Conservation (phyloP, 1,140 invertebrate genomes). For the Chrysoperla carnea region DNA sequence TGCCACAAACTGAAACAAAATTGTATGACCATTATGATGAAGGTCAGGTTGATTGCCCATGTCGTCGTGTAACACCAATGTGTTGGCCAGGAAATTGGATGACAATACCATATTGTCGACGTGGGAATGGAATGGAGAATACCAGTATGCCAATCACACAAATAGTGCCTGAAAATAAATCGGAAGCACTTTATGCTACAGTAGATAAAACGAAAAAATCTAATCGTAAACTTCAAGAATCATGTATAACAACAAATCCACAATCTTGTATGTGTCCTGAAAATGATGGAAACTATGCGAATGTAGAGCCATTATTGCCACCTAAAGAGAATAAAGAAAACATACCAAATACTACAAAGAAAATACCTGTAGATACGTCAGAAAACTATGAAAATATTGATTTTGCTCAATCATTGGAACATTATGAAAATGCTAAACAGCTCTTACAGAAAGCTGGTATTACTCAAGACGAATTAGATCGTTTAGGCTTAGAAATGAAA, state of each 20-base stretch:
- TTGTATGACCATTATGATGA: conserved; percentile 10
- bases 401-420: conserved; percentile 54
- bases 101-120: conserved; percentile 40
- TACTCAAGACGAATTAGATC: conserved; percentile 30
- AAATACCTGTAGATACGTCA: conserved; percentile 11
- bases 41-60: conserved; percentile 35
- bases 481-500: conserved; percentile 28
- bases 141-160: conserved; percentile 20
- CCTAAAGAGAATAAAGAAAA: conserved; percentile 10
- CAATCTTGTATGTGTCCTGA: conserved; percentile 3
- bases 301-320: conserved; percentile 30
- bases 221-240: conserved; percentile 21
- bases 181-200: conserved; percentile 45
- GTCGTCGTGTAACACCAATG: conserved; percentile 35
- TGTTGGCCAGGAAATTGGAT: conserved; percentile 46
- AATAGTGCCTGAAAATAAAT: conserved; percentile 4
- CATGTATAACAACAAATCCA: background rate
- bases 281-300: conserved; percentile 37
- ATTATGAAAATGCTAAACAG: conserved; percentile 62
- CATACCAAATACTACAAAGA: background rate
- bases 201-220: conserved; percentile 51
- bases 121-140: conserved; percentile 31
- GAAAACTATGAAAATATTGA: conserved; percentile 57
- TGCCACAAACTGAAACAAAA: conserved; percentile 1
- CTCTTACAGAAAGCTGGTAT: conserved; percentile 40